Base-by-base conservation (phyloP, 2,113 vertebrate genomes). In the Nycticryphes semicollaris region DNA sequence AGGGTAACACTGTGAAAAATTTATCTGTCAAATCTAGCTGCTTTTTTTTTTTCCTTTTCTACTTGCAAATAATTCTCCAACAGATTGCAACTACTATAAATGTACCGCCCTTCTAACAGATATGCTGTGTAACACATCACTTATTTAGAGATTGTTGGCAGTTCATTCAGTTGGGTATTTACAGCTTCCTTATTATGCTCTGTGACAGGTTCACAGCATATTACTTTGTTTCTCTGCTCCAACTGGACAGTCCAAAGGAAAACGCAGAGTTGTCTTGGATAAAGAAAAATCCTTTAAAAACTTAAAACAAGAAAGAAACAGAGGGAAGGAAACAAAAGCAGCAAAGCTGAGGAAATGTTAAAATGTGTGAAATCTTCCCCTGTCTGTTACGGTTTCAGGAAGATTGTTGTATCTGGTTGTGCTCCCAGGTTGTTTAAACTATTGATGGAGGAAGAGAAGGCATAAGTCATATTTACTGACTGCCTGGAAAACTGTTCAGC, bases 381-480 rank as follows among this genome's bases (percentile, higher is more conserved):
- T 70, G 66, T 69, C 77, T 48, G 91, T 96, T 57, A 28, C 7
- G 24, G 35, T 69, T 69, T 84, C 20, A 30, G 50, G 77, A 84
- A 91, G 48, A 91, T 45, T 39, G 76, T 51, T 87, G 81, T 79
- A 66, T 43, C 92, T 92, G 53, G 10, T 89, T 95, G 91, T 93
- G 57, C 66, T 89, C 60, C 66, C 59, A 35, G n/a, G 39, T 82
- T 93, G 84, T 95, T 96, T 96, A 66, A 94, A 66, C 83, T 91
- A 96, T 64, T 94, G 94, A 89, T 91, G 92, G 57, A 93, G 80
- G 91, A 92, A 96, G 70, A 97, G 84, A 95, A 96, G 74, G 89
- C 70, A 84, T 85, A 91, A 95, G 94, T 94, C 89, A 75, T 96
- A 95, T 96, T 95, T 95, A 95, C 92, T 63, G 84, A 93, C 84